A percentile compares a stretch with the other conserved stretches of the same genome.
Evolutionary conservation across 2,797 vertebrate genomes (phyloP).

Genomic region (Alouatta caraya): DNA sequence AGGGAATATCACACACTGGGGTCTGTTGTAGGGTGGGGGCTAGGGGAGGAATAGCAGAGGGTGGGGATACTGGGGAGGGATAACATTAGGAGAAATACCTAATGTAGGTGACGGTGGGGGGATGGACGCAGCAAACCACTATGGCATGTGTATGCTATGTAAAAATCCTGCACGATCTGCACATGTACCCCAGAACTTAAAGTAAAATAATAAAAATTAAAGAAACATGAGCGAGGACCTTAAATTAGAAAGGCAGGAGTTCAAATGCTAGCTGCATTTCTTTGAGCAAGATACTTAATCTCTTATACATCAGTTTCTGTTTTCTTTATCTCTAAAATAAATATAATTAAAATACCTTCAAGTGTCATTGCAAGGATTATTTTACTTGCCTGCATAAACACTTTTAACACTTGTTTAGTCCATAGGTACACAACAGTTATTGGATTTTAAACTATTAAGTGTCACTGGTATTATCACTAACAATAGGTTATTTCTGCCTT

Average conservation of each 20-base stretch:
- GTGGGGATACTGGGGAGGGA: too few species aligned
- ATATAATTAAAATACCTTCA: background rate
- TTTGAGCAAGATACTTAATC: background rate
- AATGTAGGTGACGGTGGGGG: too few species aligned
- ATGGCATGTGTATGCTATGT: too few species aligned
- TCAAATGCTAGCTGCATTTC: background rate
- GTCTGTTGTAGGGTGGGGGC: too few species aligned
- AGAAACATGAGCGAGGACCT: background rate
- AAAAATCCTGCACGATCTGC: too few species aligned
- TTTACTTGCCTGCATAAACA: background rate
- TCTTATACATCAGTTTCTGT: background rate
- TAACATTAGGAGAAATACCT: too few species aligned
- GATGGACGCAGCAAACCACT: too few species aligned
- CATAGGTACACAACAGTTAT: background rate
- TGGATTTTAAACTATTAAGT: background rate
- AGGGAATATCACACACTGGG: too few species aligned
- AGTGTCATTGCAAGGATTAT: background rate
- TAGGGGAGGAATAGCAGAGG: too few species aligned
- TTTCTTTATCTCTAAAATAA: background rate
- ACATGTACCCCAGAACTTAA: too few species aligned
- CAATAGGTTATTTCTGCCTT: background rate
- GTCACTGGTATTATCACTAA: background rate
- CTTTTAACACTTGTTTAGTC: background rate
- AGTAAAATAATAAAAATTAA: too few species aligned
- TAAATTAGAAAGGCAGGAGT: background rate